A percentile compares a stretch with the other conserved stretches of the same genome.
These are phyloP conservation scores for Ericerus pela DNA, from an alignment of 1,140 invertebrate species.

Conservation along the genomic window DNA sequence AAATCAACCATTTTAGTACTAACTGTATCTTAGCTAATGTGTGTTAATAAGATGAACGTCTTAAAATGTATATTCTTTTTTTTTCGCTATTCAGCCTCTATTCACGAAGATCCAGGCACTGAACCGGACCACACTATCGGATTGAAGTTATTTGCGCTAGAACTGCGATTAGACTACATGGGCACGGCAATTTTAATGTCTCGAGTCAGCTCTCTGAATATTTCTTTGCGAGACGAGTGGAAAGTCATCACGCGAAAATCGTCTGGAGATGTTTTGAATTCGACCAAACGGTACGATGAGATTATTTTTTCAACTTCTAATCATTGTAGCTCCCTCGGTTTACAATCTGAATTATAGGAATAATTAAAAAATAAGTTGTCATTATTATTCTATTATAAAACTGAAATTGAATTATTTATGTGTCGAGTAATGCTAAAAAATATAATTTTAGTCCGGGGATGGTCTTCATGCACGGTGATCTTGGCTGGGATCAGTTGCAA, in stretches of 20 bases:
- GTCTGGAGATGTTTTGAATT: slow-evolving; percentile 34
- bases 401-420: too few relatives aligned
- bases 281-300: slow-evolving; percentile 35
- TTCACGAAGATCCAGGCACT: slow-evolving; percentile 72
- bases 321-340: too few relatives aligned
- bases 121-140: slow-evolving; percentile 79
- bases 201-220: slow-evolving; percentile 63
- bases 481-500: slow-evolving; percentile 90
- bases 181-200: slow-evolving; percentile 84
- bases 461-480: slow-evolving; percentile 82
- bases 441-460: slow-evolving; percentile 53
- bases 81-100: slow-evolving; percentile 44
- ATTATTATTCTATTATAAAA: slow-evolving; percentile 7
- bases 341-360: too few relatives aligned
- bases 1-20: too few relatives aligned
- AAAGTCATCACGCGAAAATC: slow-evolving; percentile 33
- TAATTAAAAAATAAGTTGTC: not conserved
- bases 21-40: too few relatives aligned
- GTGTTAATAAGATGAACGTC: too few relatives aligned
- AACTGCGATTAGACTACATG: slow-evolving; percentile 89
- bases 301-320: too few relatives aligned
- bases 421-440: too few relatives aligned
- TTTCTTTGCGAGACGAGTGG: slow-evolving; percentile 72
- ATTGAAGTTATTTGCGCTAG: slow-evolving; percentile 68
- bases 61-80: too few relatives aligned